Evolutionary conservation across 2,113 vertebrate species (phyloP).

Genomic region (Cinclus mexicanus): DNA sequence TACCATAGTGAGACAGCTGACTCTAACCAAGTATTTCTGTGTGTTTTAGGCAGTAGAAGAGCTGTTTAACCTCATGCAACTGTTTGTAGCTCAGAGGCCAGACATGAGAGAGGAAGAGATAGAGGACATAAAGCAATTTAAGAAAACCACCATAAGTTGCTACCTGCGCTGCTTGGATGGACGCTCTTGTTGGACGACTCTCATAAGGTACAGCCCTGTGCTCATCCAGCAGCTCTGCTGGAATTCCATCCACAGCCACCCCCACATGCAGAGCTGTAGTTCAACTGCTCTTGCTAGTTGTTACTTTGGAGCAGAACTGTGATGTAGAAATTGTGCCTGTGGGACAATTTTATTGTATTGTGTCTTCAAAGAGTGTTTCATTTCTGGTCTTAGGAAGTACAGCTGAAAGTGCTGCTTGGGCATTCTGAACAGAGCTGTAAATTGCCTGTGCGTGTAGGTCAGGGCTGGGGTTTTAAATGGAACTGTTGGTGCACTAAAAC

Average conservation of each 20-base stretch:
- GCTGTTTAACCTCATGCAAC: constrained; percentile 97
- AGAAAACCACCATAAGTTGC: constrained; percentile 99
- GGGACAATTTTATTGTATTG: neutral
- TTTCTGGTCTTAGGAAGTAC: neutral
- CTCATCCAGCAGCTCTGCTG: neutral
- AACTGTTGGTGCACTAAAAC: neutral
- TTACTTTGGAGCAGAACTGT: neutral
- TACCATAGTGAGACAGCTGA: neutral
- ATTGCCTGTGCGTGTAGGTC: neutral
- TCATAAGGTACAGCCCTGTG: constrained; percentile 87
- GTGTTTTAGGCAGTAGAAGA: constrained; percentile 92
- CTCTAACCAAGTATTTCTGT: neutral
- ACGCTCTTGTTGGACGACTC: constrained; percentile 98
- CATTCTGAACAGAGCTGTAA: neutral
- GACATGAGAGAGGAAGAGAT: constrained; percentile 97
- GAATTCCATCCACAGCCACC: neutral
- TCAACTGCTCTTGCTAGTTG: neutral
- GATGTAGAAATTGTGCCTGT: neutral
- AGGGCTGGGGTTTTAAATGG: neutral
- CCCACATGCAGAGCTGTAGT: neutral
- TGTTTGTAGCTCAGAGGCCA: constrained; percentile 94
- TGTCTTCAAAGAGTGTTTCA: neutral
- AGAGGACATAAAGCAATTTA: constrained; percentile 97
- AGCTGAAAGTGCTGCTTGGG: neutral
- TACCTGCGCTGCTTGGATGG: constrained; percentile 98